phyloP scores from a whole-genome alignment of 92 coral and sea anemone species.

The Pocillopora meandrina region DNA sequence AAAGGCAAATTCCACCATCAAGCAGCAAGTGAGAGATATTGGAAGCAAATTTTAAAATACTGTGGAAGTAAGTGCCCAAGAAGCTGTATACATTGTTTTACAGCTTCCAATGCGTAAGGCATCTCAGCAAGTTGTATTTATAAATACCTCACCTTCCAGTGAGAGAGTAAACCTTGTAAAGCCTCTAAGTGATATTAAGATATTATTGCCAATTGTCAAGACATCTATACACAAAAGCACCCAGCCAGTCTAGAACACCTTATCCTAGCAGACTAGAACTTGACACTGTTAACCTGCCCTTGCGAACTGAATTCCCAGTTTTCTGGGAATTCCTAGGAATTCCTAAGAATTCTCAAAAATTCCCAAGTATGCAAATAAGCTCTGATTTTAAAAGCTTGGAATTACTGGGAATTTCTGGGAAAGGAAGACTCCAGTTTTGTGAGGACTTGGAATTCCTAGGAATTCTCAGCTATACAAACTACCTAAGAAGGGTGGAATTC shows the following conservation, averaged over 20 bases:
- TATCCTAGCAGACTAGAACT: not conserved
- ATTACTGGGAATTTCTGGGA: no score
- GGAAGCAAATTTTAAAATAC: conserved; percentile 50
- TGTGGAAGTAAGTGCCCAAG: conserved; percentile 73
- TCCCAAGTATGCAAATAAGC: no score
- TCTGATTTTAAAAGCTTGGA: no score
- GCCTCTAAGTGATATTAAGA: conserved; percentile 16
- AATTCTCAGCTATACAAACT: no score
- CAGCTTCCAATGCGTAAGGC: conserved; percentile 53
- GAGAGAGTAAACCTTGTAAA: conserved; percentile 34
- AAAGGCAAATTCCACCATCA: conserved; percentile 53
- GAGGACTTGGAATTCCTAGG: no score
- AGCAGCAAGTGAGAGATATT: conserved; percentile 63
- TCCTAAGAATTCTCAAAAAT: no score
- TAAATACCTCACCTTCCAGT: conserved; percentile 54
- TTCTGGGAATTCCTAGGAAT: no score
- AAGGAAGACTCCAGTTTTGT: no score
- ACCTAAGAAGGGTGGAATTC: no score
- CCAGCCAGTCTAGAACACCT: conserved; percentile 34
- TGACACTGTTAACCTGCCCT: no score
- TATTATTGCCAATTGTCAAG: conserved; percentile 24
- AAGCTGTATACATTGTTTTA: conserved; percentile 16
- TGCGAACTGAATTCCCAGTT: no score
- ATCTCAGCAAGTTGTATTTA: conserved; percentile 49
- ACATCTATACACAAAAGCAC: conserved; percentile 40